These are phyloP conservation scores for Diarsia rubi DNA, from an alignment of 2,888 invertebrate species.

Conservation along the genomic window DNA sequence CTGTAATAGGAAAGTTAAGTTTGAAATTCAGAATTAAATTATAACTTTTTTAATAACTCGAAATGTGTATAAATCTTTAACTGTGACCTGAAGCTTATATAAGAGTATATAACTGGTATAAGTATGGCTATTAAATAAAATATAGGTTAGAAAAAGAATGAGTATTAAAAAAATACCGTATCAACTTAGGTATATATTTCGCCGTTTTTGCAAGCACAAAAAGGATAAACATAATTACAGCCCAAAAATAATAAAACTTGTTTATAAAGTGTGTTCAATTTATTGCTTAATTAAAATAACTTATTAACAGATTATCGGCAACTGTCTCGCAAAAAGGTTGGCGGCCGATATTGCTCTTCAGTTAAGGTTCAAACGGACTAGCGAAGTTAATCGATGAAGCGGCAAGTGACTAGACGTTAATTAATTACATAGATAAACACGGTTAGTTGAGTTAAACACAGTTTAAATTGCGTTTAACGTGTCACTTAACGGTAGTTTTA, in stretches of 20 bases:
- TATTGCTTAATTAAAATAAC: background rate
- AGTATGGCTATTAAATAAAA: background rate
- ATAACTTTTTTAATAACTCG: conserved; percentile 39
- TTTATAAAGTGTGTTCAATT: background rate
- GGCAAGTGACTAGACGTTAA: conserved; percentile 49
- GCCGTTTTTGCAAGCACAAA: background rate
- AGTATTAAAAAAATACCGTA: background rate
- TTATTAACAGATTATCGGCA: conserved; percentile 4
- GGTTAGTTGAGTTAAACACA: conserved; percentile 53
- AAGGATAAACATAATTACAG: background rate
- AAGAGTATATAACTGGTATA: background rate
- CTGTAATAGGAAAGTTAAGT: conserved; percentile 38
- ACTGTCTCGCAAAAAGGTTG: conserved; percentile 5
- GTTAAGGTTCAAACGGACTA: conserved; percentile 21
- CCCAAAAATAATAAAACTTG: background rate
- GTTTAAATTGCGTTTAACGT: conserved; percentile 60
- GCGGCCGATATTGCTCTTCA: conserved; percentile 32
- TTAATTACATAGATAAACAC: conserved; percentile 61
- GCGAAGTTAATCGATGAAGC: conserved; percentile 45
- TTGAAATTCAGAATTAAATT: conserved; percentile 31
- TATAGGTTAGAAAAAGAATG: background rate
- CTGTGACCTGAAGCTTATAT: background rate
- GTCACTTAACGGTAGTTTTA: conserved; percentile 36
- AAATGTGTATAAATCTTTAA: conserved; percentile 1
- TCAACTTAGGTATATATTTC: background rate